These are phyloP conservation scores for Salmo trutta DNA, from an alignment of 2,797 vertebrate species.

Conservation along the genomic window DNA sequence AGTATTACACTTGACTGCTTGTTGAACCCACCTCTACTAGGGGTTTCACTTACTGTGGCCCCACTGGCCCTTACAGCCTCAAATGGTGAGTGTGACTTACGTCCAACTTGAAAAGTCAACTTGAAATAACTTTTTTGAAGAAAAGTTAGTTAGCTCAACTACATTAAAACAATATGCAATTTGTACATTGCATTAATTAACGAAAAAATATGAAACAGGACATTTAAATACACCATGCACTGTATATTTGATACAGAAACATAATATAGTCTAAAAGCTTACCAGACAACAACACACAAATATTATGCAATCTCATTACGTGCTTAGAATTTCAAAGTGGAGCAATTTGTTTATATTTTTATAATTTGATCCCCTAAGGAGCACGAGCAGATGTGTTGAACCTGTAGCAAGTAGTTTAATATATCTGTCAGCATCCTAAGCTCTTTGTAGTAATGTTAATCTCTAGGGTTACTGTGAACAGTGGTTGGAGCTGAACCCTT, in stretches of 20 bases:
- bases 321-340: background rate
- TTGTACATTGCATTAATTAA: background rate
- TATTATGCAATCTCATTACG: background rate
- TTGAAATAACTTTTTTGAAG: background rate
- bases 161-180: background rate
- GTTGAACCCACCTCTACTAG: background rate
- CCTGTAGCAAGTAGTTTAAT: background rate
- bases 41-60: background rate
- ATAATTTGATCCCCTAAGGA: background rate
- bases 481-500: background rate
- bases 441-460: background rate
- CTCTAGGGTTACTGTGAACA: background rate
- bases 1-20: background rate
- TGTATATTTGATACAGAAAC: background rate
- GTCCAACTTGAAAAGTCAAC: conserved; percentile 1
- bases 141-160: background rate
- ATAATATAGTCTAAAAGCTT: background rate
- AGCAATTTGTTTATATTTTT: background rate
- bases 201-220: background rate
- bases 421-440: background rate
- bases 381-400: background rate
- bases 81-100: background rate
- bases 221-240: background rate
- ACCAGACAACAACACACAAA: background rate
- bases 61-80: background rate